These are phyloP conservation scores for Drosophila pullipes DNA, from an alignment of 2,888 invertebrate species.

Conservation along the genomic window DNA sequence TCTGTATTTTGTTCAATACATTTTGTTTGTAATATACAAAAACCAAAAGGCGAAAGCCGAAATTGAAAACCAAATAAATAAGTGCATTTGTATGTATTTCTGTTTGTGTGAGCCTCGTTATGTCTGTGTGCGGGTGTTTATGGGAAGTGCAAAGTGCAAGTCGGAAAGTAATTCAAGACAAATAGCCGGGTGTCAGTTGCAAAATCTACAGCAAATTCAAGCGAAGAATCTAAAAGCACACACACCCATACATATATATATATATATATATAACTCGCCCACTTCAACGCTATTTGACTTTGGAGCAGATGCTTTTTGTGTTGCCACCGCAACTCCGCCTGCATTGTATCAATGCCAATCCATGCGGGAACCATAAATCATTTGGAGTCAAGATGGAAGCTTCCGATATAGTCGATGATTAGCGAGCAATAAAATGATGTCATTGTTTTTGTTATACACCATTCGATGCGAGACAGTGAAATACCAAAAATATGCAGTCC, in stretches of 20 bases:
- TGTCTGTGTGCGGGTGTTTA: slow-evolving; percentile 21
- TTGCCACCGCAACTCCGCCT: slow-evolving; percentile 7
- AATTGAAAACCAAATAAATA: slow-evolving; percentile 63
- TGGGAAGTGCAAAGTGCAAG: slow-evolving; percentile 52
- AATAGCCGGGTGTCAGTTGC: slow-evolving; percentile 60
- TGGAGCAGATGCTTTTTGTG: slow-evolving; percentile 14
- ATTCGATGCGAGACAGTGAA: slow-evolving; percentile 1
- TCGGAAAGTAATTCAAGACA: slow-evolving; percentile 71
- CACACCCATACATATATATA: not conserved
- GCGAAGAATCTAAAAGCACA: slow-evolving; percentile 21
- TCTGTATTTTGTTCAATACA: slow-evolving; percentile 39
- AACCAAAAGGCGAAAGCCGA: slow-evolving; percentile 55
- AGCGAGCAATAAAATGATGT: slow-evolving; percentile 61
- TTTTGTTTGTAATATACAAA: slow-evolving; percentile 46
- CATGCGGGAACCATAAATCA: slow-evolving; percentile 70
- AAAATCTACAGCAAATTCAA: slow-evolving; percentile 61
- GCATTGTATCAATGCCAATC: slow-evolving; percentile 72
- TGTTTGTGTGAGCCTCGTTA: slow-evolving; percentile 7
- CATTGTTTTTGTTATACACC: slow-evolving; percentile 30
- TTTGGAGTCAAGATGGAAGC: slow-evolving; percentile 61
- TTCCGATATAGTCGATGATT: slow-evolving; percentile 61
- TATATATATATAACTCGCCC: not conserved
- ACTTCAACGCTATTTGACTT: not conserved
- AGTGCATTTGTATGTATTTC: slow-evolving; percentile 35
- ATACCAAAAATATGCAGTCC: not conserved